Conservation (phyloP, 37 sponge, comb jelly and placozoan species). For the Diacarnus erythraeanus region DNA sequence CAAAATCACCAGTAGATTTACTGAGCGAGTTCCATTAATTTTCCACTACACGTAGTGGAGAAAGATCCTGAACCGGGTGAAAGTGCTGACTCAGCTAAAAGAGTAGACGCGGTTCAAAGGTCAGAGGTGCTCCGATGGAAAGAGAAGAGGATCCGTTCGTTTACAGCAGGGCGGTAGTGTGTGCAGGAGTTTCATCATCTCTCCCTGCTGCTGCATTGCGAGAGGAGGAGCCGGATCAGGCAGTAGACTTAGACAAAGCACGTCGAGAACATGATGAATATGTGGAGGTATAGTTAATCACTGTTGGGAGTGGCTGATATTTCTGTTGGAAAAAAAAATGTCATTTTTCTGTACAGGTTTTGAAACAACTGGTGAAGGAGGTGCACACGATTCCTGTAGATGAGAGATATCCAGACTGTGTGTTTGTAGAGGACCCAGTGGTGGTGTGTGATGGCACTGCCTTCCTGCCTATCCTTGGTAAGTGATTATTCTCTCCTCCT, state of each 20-base stretch:
- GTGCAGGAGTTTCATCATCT: conserved; percentile 39
- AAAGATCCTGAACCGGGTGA: too few relatives aligned
- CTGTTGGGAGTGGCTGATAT: neutral
- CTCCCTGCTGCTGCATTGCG: conserved; percentile 55
- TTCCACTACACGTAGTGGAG: too few relatives aligned
- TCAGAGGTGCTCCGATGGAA: too few relatives aligned
- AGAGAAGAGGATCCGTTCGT: conserved; percentile 13
- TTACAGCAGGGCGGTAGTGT: conserved; percentile 63
- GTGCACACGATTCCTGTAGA: conserved; percentile 63
- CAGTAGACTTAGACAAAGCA: conserved; percentile 65
- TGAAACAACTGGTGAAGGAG: conserved; percentile 15
- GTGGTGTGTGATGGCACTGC: conserved; percentile 71
- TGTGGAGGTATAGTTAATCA: conserved; percentile 13
- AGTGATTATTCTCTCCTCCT: neutral
- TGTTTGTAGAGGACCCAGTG: conserved; percentile 87
- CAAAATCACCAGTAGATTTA: too few relatives aligned
- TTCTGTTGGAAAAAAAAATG: neutral
- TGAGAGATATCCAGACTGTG: conserved; percentile 80
- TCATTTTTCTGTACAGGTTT: conserved; percentile 7
- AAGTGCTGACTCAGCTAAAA: too few relatives aligned
- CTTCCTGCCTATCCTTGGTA: conserved; percentile 57
- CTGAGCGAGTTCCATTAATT: too few relatives aligned
- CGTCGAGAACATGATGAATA: conserved; percentile 65
- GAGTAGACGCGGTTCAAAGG: too few relatives aligned
- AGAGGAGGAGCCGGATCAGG: conserved; percentile 13